These are phyloP conservation scores for Chalcosyrphus nemorum DNA, from an alignment of 2,888 invertebrate species.

Conservation along the genomic window DNA sequence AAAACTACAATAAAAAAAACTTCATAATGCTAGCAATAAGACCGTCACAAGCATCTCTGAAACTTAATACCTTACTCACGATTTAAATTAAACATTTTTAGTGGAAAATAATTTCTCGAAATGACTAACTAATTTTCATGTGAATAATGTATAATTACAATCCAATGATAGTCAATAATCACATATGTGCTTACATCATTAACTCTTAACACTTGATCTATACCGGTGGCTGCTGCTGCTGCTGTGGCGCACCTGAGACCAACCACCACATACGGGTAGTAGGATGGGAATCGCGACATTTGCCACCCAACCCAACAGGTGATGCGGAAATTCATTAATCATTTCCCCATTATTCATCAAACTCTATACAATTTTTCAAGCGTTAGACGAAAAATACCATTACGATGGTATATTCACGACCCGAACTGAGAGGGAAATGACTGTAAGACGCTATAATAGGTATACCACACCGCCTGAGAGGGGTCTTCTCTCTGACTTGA, in stretches of 20 bases:
- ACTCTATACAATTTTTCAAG: slow-evolving; percentile 41
- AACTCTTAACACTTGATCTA: slow-evolving; percentile 62
- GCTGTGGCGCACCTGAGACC: slow-evolving; percentile 33
- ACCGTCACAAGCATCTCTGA: too few species aligned
- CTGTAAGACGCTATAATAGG: neutral
- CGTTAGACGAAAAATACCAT: slow-evolving; percentile 57
- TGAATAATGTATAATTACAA: slow-evolving; percentile 63
- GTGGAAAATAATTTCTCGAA: slow-evolving; percentile 21
- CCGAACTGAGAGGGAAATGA: slow-evolving; percentile 6
- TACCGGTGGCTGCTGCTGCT: slow-evolving; percentile 35
- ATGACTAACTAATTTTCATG: slow-evolving; percentile 51
- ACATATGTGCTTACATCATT: slow-evolving; percentile 66
- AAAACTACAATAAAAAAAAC: too few species aligned
- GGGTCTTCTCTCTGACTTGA: slow-evolving; percentile 5
- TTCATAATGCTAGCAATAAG: too few species aligned
- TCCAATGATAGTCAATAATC: slow-evolving; percentile 57
- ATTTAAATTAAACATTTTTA: neutral
- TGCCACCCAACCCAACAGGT: slow-evolving; percentile 75
- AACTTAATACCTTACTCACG: neutral
- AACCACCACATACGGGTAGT: slow-evolving; percentile 12
- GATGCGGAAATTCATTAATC: slow-evolving; percentile 81
- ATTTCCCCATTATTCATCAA: slow-evolving; percentile 76
- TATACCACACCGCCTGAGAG: slow-evolving; percentile 52
- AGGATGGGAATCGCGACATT: slow-evolving; percentile 68
- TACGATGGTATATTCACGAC: slow-evolving; percentile 60